Evolutionary conservation across 2,797 vertebrate species (phyloP), one percentile per base, ranked within the genome.

Genomic region (Coccyzus lansbergi): DNA sequence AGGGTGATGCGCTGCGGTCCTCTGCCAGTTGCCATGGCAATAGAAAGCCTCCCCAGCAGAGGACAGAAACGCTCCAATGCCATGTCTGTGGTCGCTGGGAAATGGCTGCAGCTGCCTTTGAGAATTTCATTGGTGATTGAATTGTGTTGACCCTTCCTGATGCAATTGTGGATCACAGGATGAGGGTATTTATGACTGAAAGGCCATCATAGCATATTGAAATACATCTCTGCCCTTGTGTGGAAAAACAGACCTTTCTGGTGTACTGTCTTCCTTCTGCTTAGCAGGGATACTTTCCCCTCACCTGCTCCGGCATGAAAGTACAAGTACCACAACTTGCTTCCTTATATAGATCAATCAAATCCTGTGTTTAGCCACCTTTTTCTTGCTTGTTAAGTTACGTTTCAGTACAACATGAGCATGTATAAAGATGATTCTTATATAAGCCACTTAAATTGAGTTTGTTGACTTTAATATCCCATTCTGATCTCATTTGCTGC

Each of bases 1-100:
- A 7, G 31, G 83, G 94, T 91, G 95, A 90, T 0, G 80, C 21
- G 92, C 94, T 94, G 94, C 1, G 15, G 93, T 72, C 92, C 93
- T 96, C 90, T 76, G 77, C 94, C 15, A 14, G 98, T 98, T 98
- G 97, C 97, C 98, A 97, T 98, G 97, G 97, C 36, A 93, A 98
- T 94, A 48, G 90, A 96, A 97, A 96, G 85, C 96, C 96, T 69
- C 91, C 93, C 83, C 78, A 90, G 96, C 88, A 10, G 51, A 86
- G 95, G 94, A 95, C 81, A 75, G 94, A 97, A 97, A 89, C 1
- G 26, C 91, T 93, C 84, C 95, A 60, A 87, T 11, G 9, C 72
- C 55, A 93, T 67, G 60, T 88, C 96, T 67, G 60, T 87, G 95
- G 97, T 92, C 2, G 7, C 96, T 95, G 86, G 93, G 91, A 94